Conservation (phyloP, 2,113 vertebrate genomes). For the Gambusia affinis region DNA sequence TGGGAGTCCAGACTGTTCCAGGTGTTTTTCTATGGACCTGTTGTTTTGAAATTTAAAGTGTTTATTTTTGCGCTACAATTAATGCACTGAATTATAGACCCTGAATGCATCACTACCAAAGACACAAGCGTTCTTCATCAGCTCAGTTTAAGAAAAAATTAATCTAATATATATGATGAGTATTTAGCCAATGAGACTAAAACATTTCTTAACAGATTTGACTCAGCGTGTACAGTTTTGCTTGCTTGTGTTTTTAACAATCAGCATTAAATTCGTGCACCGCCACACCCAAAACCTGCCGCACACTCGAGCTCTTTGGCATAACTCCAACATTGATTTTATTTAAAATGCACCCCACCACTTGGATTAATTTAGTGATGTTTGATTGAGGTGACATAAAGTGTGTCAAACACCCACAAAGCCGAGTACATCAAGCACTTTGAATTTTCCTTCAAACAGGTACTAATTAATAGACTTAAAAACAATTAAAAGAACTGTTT, state of each 20-base stretch:
- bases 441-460: neutral
- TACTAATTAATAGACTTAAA: neutral
- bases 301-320: too few species aligned
- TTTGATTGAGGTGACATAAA: too few species aligned
- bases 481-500: neutral
- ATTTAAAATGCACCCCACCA: too few species aligned
- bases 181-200: neutral
- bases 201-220: neutral
- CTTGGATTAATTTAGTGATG: too few species aligned
- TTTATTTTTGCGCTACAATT: conserved; percentile 23
- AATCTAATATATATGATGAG: neutral
- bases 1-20: neutral
- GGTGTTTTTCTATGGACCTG: neutral
- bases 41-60: conserved; percentile 7
- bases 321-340: too few species aligned
- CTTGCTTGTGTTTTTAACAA: neutral
- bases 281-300: too few species aligned
- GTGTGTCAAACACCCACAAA: neutral
- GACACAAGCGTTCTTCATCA: neutral
- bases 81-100: conserved; percentile 4
- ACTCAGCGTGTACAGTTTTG: neutral
- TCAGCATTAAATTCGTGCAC: neutral
- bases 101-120: neutral
- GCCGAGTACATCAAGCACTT: too few species aligned
- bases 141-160: neutral